Conservation (phyloP, 53 echinoderm and acorn worm species). For the Pentamera pediparva region DNA sequence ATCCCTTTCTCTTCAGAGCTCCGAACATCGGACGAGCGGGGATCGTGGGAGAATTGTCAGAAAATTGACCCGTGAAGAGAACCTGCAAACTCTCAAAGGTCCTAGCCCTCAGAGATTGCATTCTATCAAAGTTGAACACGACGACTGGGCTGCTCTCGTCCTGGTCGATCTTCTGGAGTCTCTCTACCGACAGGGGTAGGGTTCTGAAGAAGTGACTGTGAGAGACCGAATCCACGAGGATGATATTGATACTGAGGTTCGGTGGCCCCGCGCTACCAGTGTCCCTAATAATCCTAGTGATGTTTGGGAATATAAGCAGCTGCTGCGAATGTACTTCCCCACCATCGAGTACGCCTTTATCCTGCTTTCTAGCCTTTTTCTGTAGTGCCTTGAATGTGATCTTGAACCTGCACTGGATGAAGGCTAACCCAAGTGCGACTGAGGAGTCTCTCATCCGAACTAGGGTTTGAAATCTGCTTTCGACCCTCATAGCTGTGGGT, state of each 20-base stretch:
- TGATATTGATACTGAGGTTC: slow-evolving; percentile 60
- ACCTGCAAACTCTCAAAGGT: slow-evolving; percentile 72
- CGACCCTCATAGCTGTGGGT: not conserved
- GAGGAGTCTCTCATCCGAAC: not conserved
- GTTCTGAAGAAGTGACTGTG: slow-evolving; percentile 80
- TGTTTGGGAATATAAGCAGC: slow-evolving; percentile 25
- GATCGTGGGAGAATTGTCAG: slow-evolving; percentile 42
- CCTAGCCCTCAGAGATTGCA: slow-evolving; percentile 79
- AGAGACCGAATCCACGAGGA: slow-evolving; percentile 78
- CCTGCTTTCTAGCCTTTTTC: not conserved
- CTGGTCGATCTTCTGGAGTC: slow-evolving; percentile 38
- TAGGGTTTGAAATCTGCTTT: not conserved
- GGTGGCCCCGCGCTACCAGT: not conserved
- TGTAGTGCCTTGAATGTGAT: not conserved
- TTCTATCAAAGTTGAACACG: slow-evolving; percentile 63
- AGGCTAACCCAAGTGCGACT: slow-evolving; percentile 4
- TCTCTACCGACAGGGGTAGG: slow-evolving; percentile 53
- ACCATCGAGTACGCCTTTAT: not conserved
- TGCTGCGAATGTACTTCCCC: not conserved
- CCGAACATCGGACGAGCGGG: slow-evolving; percentile 34
- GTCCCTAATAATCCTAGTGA: not conserved
- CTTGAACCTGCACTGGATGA: not conserved
- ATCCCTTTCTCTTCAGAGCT: slow-evolving; percentile 54
- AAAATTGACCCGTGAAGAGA: slow-evolving; percentile 63
- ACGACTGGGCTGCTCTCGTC: slow-evolving; percentile 6